Percentiles rank a stretch among this genome's conserved stretches.
Conservation (phyloP, 1,140 invertebrate genomes). For the Oryctes rhinoceros region DNA sequence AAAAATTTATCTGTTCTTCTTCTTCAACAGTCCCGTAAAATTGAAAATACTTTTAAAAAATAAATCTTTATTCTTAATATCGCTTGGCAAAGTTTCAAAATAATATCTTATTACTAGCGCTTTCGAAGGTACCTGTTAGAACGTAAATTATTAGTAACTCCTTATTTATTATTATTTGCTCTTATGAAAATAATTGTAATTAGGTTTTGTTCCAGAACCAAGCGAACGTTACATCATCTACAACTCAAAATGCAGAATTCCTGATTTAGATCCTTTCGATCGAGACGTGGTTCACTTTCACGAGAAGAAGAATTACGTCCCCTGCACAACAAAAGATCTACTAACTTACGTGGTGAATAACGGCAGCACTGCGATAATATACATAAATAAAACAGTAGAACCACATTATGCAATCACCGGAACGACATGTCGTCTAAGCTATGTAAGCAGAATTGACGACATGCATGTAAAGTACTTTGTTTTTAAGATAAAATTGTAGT, state of each 20-base stretch:
- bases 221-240: constrained; percentile 47
- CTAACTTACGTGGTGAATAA: constrained; percentile 53
- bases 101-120: too few species aligned
- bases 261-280: constrained; percentile 73
- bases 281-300: constrained; percentile 70
- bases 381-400: constrained; percentile 50
- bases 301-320: constrained; percentile 65
- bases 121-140: too few species aligned
- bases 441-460: constrained; percentile 34
- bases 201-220: background rate
- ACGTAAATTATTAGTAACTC: too few species aligned
- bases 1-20: too few species aligned
- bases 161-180: too few species aligned
- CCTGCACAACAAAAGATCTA: constrained; percentile 62
- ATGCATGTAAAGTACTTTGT: constrained; percentile 38
- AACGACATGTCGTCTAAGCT: constrained; percentile 47
- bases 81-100: too few species aligned
- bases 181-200: constrained; percentile 1
- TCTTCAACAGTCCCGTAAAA: too few species aligned
- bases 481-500: constrained; percentile 34
- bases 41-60: too few species aligned
- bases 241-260: constrained; percentile 74
- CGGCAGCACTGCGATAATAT: constrained; percentile 49
- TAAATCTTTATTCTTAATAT: too few species aligned
- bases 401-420: constrained; percentile 48